Conservation (phyloP, 2,797 vertebrate genomes). For the Aselliscus stoliczkanus region DNA sequence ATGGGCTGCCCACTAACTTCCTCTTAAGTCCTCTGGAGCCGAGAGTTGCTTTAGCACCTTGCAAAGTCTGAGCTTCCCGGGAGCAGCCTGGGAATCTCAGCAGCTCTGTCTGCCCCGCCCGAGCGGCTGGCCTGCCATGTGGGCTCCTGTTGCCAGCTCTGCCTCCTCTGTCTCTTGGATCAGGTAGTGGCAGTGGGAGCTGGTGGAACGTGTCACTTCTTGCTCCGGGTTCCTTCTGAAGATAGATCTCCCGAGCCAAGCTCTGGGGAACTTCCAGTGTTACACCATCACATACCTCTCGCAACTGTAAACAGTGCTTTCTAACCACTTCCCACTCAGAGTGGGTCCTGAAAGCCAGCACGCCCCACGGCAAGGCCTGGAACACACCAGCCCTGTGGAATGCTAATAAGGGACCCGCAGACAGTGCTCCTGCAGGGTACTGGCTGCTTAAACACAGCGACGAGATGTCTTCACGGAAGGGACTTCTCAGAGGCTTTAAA, state of each 20-base stretch:
- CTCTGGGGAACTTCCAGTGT: background rate
- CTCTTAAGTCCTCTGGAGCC: background rate
- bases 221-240: background rate
- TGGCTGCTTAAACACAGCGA: background rate
- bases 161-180: background rate
- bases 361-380: background rate
- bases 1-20: background rate
- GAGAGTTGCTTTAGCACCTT: background rate
- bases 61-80: background rate
- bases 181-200: background rate
- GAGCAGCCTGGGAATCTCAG: background rate
- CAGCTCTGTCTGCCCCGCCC: background rate
- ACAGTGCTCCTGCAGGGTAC: rapidly evolving
- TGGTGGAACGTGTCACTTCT: background rate
- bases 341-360: background rate
- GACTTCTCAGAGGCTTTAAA: background rate
- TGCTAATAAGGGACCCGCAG: rapidly evolving
- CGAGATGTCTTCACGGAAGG: rapidly evolving
- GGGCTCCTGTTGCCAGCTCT: background rate
- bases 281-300: background rate
- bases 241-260: background rate
- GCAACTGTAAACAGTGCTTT: background rate
- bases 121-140: background rate
- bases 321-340: background rate
- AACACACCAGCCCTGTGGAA: rapidly evolving